phyloP scores from a whole-genome alignment of 92 coral and sea anemone genomes.

The Phenganax subtilis region DNA sequence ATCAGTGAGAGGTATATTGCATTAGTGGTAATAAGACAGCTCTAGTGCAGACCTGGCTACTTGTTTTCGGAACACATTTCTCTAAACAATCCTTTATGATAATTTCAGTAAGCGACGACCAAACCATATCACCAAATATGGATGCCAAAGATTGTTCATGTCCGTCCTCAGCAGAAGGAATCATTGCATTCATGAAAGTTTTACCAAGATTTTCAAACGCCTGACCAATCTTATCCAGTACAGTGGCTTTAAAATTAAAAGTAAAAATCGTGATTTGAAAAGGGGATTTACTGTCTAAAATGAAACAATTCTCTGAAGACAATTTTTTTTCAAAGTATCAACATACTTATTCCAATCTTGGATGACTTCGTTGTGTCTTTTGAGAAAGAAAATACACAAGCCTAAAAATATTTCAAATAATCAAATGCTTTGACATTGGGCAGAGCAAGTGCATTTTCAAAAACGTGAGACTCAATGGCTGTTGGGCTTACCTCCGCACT shows the following conservation, averaged over 20 bases:
- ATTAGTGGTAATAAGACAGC: too few relatives aligned
- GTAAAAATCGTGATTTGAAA: not conserved
- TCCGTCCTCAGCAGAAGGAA: not conserved
- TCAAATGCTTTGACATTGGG: not conserved
- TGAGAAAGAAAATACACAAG: constrained; percentile 16
- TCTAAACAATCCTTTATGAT: constrained; percentile 68
- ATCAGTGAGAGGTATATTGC: too few relatives aligned
- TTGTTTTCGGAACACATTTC: constrained; percentile 71
- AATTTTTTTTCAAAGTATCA: not conserved
- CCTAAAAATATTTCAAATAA: not conserved
- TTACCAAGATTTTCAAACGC: constrained; percentile 19
- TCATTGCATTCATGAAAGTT: not conserved
- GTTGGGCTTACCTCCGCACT: constrained; percentile 14
- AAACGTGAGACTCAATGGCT: too few relatives aligned
- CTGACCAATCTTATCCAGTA: constrained; percentile 7
- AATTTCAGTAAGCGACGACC: constrained; percentile 73
- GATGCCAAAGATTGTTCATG: not conserved
- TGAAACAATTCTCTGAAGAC: not conserved
- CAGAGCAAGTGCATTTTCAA: not conserved
- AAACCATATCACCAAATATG: constrained; percentile 58
- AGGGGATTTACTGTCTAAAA: not conserved
- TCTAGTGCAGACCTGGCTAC: constrained; percentile 60
- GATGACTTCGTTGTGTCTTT: constrained; percentile 26
- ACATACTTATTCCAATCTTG: constrained; percentile 9
- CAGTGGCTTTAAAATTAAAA: not conserved